Conservation (phyloP, 2,888 invertebrate genomes). For the Lepidocyrtoides sp. region DNA sequence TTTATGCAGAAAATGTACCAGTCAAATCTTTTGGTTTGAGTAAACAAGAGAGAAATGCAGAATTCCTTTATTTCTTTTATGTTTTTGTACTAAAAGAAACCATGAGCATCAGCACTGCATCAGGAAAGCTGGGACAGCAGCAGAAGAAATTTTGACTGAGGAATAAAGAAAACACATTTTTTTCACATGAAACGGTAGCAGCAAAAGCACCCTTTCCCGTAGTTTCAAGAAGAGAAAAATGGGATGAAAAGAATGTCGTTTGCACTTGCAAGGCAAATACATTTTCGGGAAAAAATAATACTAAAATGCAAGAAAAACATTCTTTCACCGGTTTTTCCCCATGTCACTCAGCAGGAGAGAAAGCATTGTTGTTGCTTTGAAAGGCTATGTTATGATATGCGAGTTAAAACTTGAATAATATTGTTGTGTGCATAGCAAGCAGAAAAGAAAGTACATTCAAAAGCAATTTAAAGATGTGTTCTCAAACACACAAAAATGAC, state of each 20-base stretch:
- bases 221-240: constrained; percentile 1
- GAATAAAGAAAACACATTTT: not conserved
- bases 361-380: constrained; percentile 25
- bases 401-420: not conserved
- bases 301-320: constrained; percentile 20
- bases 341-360: constrained; percentile 37
- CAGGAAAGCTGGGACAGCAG: not conserved
- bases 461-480: constrained; percentile 28
- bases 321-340: constrained; percentile 45
- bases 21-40: not conserved
- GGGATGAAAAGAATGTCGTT: constrained; percentile 54
- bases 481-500: constrained; percentile 1
- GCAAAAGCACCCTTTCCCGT: not conserved
- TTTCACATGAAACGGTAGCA: not conserved
- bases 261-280: constrained; percentile 48
- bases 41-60: constrained; percentile 27
- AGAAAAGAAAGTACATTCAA: not conserved
- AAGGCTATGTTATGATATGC: constrained; percentile 16
- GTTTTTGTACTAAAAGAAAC: not conserved
- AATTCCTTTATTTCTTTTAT: not conserved
- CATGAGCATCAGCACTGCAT: too few relatives aligned
- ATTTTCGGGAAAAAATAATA: constrained; percentile 15
- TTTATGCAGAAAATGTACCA: not conserved
- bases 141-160: not conserved
- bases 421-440: not conserved